Base-by-base conservation (phyloP, 2,888 invertebrate genomes). In the Metacarcinus magister region DNA sequence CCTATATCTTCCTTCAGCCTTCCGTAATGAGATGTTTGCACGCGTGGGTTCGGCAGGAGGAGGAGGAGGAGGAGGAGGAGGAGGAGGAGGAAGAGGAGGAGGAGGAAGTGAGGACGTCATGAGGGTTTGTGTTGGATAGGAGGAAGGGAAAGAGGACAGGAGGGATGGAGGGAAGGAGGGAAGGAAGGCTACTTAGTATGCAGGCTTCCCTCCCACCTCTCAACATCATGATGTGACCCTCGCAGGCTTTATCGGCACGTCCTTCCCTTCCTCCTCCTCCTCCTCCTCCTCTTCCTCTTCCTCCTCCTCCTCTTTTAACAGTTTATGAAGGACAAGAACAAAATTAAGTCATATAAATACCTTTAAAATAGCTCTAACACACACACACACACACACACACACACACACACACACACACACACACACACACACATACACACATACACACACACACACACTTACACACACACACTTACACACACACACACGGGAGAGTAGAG, bases 1-100 rank as follows among this genome's bases (percentile, higher is more conserved):
- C 82, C 82, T 82, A 13, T 32, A 28, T 75, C 75, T 75, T 75
- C n/a, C 75, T 75, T 75, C n/a, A 75, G 75, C 75, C 75, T 75
- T 75, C 75, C 28, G 82, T 82, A 82, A 82, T 82, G 82, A 82
- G 82, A 82, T 82, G 82, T 82, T 82, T 82, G 82, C 82, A 82
- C 82, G 82, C 10, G 32, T 82, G 82, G 32, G 32, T 82, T 82
- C 32, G 82, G 32, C 82, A 32, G 32, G 82, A 32, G 10, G 82
- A 32, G 32, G 82, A 32, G 82, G 82, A 32, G 67, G 54, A 67
- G 67, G 67, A 23, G 67, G n/a, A 67, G n/a, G 67, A 67, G 67
- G 67, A 67, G 19, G 54, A 16, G 67, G 67, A 67, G 67, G 23
- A 67, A 10, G 67, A 23, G 67, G 67, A 67, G n/a, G 67, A 67